These are phyloP conservation scores for Uloborus diversus DNA, from an alignment of 1,140 invertebrate species.

Conservation along the genomic window DNA sequence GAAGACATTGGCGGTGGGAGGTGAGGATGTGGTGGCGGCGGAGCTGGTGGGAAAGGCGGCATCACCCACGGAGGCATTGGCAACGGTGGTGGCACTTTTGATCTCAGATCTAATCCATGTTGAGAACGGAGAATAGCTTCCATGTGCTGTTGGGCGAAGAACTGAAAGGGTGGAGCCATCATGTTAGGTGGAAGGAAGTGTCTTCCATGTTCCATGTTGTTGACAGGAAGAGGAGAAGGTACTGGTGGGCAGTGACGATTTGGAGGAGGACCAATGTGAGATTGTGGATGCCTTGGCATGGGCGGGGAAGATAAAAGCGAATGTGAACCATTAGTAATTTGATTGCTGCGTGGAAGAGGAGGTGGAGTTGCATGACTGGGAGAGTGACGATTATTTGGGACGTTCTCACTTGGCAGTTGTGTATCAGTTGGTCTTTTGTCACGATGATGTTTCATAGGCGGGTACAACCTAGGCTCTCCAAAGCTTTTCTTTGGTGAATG, in stretches of 20 bases:
- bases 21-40: slow-evolving; percentile 64
- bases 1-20: slow-evolving; percentile 48
- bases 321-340: slow-evolving; percentile 14
- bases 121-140: slow-evolving; percentile 44
- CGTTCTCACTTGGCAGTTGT: neutral
- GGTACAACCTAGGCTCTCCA: neutral
- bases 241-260: slow-evolving; percentile 23
- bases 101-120: slow-evolving; percentile 36
- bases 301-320: slow-evolving; percentile 32
- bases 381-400: neutral
- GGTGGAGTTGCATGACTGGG: slow-evolving; percentile 37
- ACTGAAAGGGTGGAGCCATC: slow-evolving; percentile 35
- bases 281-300: neutral
- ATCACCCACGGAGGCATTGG: slow-evolving; percentile 39
- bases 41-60: slow-evolving; percentile 9
- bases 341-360: neutral
- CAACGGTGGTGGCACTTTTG: slow-evolving; percentile 19
- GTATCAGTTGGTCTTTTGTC: slow-evolving; percentile 13
- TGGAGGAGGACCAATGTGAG: neutral
- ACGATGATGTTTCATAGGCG: neutral
- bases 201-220: neutral
- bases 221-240: neutral
- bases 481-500: slow-evolving; percentile 22
- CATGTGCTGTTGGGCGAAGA: slow-evolving; percentile 53
- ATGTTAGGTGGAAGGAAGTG: slow-evolving; percentile 20